phyloP scores from a whole-genome alignment of 1,140 invertebrate species.

The Papilio xuthus region DNA sequence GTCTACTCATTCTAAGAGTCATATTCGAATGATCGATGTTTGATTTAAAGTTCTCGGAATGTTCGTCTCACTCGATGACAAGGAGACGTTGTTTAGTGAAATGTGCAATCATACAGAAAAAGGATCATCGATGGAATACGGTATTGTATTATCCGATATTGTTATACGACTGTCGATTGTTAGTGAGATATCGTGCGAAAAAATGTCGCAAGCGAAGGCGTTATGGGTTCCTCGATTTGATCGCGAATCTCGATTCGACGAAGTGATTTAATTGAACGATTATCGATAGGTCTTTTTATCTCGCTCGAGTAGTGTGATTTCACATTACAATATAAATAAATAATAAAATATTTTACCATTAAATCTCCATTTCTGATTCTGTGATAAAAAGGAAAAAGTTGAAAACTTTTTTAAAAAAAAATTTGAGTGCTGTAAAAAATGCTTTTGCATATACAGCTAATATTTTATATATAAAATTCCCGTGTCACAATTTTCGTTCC shows the following conservation, averaged over 20 bases:
- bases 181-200: constrained; percentile 60
- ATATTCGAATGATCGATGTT: constrained; percentile 40
- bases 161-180: constrained; percentile 60
- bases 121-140: constrained; percentile 51
- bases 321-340: not conserved
- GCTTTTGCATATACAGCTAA: too few relatives aligned
- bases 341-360: not conserved
- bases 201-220: constrained; percentile 49
- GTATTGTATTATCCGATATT: constrained; percentile 61
- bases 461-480: too few relatives aligned
- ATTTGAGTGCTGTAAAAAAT: too few relatives aligned
- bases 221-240: constrained; percentile 42
- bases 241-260: constrained; percentile 15
- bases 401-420: too few relatives aligned
- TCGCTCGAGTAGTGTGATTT: not conserved
- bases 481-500: too few relatives aligned
- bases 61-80: constrained; percentile 56
- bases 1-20: constrained; percentile 19
- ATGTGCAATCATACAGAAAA: constrained; percentile 73
- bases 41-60: constrained; percentile 52
- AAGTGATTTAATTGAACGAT: constrained; percentile 58
- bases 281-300: constrained; percentile 40
- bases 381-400: too few relatives aligned
- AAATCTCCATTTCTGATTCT: too few relatives aligned
- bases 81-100: constrained; percentile 65